Conservation (phyloP, 2,113 vertebrate genomes). For the Myrmecobius fasciatus region DNA sequence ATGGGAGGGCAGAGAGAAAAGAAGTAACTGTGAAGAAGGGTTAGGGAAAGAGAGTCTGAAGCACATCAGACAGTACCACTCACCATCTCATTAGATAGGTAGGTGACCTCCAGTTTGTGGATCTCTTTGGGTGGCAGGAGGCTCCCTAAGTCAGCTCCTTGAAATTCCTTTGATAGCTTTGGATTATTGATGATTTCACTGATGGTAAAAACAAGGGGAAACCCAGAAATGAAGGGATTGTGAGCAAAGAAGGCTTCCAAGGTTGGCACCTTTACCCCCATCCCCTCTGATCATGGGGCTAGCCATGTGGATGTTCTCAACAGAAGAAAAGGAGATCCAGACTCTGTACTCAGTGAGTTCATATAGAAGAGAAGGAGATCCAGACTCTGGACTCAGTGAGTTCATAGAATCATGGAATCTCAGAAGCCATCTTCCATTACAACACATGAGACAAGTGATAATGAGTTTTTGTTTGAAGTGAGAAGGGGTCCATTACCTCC, state of each 20-base stretch:
- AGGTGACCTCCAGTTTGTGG: conserved; percentile 84
- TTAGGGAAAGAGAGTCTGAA: neutral
- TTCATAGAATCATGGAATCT: neutral
- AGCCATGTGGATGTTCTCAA: neutral
- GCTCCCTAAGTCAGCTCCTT: conserved; percentile 82
- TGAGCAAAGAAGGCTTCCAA: neutral
- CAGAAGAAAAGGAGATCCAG: neutral
- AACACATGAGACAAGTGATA: neutral
- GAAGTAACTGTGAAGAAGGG: neutral
- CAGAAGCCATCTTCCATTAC: neutral
- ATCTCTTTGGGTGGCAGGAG: conserved; percentile 84
- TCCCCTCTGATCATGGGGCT: neutral
- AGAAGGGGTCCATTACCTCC: neutral
- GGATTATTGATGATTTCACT: conserved; percentile 88
- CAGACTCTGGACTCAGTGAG: neutral
- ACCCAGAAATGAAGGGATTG: neutral
- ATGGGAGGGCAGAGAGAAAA: neutral
- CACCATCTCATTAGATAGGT: conserved; percentile 88
- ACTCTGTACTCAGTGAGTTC: neutral
- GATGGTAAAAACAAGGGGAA: conserved; percentile 63
- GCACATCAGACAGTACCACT: neutral
- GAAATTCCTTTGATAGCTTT: conserved; percentile 83
- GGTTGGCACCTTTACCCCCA: too few relatives aligned
- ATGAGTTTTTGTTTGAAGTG: neutral
- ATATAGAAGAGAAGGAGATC: neutral